These are phyloP conservation scores for Accipiter virgatus DNA, from an alignment of 2,113 vertebrate species.

Conservation along the genomic window DNA sequence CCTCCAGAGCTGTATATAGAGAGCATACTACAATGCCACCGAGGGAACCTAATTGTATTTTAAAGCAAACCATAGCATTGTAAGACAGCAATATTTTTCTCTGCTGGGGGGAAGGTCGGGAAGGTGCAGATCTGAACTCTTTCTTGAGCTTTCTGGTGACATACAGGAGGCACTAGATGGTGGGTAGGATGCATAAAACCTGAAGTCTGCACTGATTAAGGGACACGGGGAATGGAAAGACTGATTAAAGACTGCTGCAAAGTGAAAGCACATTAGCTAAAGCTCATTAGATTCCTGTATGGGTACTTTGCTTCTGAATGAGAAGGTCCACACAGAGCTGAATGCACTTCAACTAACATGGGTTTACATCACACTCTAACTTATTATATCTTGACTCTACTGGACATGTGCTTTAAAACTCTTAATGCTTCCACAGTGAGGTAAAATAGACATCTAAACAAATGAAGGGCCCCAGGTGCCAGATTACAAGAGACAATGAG, in stretches of 20 bases:
- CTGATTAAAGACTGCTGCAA: constrained; percentile 4
- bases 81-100: neutral
- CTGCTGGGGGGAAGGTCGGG: neutral
- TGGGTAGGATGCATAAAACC: neutral
- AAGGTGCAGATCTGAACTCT: neutral
- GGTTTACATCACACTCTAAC: neutral
- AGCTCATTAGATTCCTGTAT: neutral
- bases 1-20: neutral
- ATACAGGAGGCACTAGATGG: neutral
- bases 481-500: neutral
- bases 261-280: neutral
- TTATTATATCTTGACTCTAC: neutral
- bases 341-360: neutral
- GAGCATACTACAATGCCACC: neutral
- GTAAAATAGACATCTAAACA: neutral
- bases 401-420: neutral
- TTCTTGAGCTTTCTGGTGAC: neutral
- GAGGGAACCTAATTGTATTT: neutral
- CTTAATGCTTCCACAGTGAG: neutral
- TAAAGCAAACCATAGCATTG: neutral
- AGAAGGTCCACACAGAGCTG: neutral
- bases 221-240: neutral
- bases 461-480: neutral
- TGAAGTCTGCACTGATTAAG: neutral
- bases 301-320: neutral